Conservation (phyloP, 2,888 invertebrate genomes). For the Drosophila macrospina region DNA sequence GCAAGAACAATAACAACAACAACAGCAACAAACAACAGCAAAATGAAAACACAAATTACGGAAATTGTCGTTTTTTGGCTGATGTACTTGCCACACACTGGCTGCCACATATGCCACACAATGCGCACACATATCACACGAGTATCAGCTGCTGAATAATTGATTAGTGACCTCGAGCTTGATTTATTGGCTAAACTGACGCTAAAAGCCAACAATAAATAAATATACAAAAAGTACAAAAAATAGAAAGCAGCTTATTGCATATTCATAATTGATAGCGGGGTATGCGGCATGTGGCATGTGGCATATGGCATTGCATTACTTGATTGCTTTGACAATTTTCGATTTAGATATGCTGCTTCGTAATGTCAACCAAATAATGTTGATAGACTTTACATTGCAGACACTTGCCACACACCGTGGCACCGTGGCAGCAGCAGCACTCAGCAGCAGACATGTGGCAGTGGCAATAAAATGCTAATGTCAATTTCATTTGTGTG, state of each 20-base stretch:
- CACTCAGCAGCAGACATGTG: too few relatives aligned
- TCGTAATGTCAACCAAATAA: constrained; percentile 12
- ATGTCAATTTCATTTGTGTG: constrained; percentile 22
- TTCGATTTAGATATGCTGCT: constrained; percentile 40
- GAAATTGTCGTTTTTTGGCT: constrained; percentile 2
- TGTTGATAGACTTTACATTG: constrained; percentile 7
- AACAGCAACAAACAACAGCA: not conserved
- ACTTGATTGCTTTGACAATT: constrained; percentile 51
- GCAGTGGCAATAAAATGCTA: constrained; percentile 23
- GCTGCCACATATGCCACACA: constrained; percentile 1
- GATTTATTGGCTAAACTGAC: constrained; percentile 64
- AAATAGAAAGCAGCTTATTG: constrained; percentile 17
- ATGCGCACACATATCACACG: not conserved
- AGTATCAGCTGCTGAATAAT: constrained; percentile 62
- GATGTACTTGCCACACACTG: constrained; percentile 1
- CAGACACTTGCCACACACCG: constrained; percentile 3
- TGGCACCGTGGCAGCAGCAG: not conserved
- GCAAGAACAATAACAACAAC: constrained; percentile 13
- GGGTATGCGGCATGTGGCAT: constrained; percentile 9
- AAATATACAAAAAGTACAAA: constrained; percentile 3
- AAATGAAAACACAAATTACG: constrained; percentile 5
- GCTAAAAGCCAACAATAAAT: constrained; percentile 14
- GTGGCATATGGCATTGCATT: constrained; percentile 35
- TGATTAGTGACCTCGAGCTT: constrained; percentile 69
- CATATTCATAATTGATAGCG: constrained; percentile 46